Conservation (phyloP, 2,113 vertebrate genomes). For the Phrynosoma blainvillii region DNA sequence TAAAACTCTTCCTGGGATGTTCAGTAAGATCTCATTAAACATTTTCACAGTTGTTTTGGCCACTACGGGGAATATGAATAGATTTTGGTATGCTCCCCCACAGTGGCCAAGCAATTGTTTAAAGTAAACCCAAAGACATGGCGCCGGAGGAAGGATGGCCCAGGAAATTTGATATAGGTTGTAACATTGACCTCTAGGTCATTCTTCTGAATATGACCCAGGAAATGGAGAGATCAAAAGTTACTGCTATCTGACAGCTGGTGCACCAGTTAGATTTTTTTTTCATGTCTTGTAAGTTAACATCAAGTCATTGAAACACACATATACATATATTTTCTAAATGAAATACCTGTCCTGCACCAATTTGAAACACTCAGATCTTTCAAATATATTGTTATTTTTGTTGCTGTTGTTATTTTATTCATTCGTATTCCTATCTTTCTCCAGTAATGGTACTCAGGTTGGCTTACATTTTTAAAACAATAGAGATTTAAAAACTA, state of each 20-base stretch:
- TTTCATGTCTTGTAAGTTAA: slow-evolving; percentile 43
- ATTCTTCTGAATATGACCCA: slow-evolving; percentile 19
- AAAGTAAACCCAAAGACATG: slow-evolving; percentile 23
- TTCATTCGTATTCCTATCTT: too few species aligned
- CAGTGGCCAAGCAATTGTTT: slow-evolving; percentile 23
- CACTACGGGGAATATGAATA: neutral
- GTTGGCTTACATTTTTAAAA: too few species aligned
- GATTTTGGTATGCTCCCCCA: slow-evolving; percentile 8
- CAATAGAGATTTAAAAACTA: too few species aligned
- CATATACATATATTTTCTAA: neutral
- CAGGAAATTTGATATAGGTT: slow-evolving; percentile 31
- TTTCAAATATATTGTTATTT: neutral
- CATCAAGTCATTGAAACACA: slow-evolving; percentile 14
- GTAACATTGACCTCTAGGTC: slow-evolving; percentile 23
- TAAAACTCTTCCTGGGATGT: slow-evolving; percentile 59
- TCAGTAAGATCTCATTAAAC: slow-evolving; percentile 55
- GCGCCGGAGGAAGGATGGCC: neutral
- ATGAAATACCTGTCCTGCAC: neutral
- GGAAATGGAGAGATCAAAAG: slow-evolving; percentile 47
- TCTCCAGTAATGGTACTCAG: too few species aligned
- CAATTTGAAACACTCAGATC: neutral
- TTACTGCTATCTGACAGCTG: slow-evolving; percentile 3
- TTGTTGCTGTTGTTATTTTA: too few species aligned
- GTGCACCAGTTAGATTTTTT: slow-evolving; percentile 23
- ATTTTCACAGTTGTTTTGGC: slow-evolving; percentile 53